Evolutionary conservation across 2,888 invertebrate genomes (phyloP).

Genomic region (Cantharis rufa): DNA sequence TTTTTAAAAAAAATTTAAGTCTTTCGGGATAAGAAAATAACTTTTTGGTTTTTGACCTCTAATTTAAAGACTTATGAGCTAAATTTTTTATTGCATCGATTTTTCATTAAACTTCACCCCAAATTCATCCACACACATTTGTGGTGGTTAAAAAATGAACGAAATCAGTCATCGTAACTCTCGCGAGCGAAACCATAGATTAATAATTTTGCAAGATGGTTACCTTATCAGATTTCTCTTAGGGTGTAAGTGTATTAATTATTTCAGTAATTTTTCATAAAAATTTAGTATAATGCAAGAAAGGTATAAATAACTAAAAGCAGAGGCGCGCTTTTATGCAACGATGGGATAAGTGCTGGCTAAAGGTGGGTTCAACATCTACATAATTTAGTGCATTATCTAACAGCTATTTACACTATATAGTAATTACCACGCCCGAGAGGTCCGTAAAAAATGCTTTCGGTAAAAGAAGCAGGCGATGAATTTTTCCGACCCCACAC

Average conservation of each 20-base stretch:
- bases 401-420: slow-evolving; percentile 19
- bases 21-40: neutral
- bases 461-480: neutral
- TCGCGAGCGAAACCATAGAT: neutral
- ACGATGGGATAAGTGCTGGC: slow-evolving; percentile 7
- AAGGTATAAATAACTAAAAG: slow-evolving; percentile 17
- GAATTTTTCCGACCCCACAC: slow-evolving; percentile 1
- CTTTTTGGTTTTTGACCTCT: neutral
- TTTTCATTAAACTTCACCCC: neutral
- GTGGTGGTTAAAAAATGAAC: too few relatives aligned
- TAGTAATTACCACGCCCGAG: slow-evolving; percentile 14
- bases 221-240: neutral
- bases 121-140: neutral
- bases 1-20: neutral
- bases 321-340: slow-evolving; percentile 5
- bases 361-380: slow-evolving; percentile 2
- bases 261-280: neutral
- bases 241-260: neutral
- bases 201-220: neutral
- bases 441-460: neutral
- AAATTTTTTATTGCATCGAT: neutral
- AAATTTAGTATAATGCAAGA: slow-evolving; percentile 3
- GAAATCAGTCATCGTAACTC: too few relatives aligned
- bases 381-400: slow-evolving; percentile 17
- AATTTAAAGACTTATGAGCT: too few relatives aligned